A percentile compares a stretch with the other conserved stretches of the same genome.
phyloP scores from a whole-genome alignment of 2,888 invertebrate genomes.

The Platycnemis pennipes region DNA sequence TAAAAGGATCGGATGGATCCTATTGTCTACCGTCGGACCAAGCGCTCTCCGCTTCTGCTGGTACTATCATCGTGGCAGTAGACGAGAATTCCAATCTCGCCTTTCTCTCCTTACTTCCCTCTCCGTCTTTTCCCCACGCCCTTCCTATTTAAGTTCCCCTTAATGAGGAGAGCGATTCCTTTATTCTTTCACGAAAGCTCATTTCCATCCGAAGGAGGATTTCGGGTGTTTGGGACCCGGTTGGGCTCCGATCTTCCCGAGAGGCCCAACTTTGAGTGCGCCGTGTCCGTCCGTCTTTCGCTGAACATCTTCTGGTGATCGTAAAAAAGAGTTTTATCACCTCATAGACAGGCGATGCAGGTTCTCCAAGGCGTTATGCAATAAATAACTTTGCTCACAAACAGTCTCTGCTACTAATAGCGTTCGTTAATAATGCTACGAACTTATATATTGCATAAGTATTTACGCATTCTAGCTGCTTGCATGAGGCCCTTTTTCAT shows the following conservation, averaged over 20 bases:
- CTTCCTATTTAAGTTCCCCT: neutral
- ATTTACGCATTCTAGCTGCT: too few species aligned
- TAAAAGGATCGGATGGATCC: constrained; percentile 30
- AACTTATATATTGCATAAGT: neutral
- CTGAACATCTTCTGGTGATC: constrained; percentile 5
- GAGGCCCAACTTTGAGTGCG: neutral
- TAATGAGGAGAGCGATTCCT: constrained; percentile 35
- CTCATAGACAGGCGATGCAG: constrained; percentile 43
- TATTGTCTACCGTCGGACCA: constrained; percentile 20
- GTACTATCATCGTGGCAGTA: neutral
- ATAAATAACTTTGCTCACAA: constrained; percentile 53
- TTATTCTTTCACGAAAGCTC: neutral
- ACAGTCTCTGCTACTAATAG: constrained; percentile 18
- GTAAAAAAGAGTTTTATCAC: constrained; percentile 46
- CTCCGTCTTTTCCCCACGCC: neutral
- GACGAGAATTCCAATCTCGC: constrained; percentile 41
- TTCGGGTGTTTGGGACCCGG: neutral
- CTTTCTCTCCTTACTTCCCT: neutral
- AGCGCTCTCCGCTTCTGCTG: constrained; percentile 14
- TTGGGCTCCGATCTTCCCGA: neutral
- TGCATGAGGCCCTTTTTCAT: too few species aligned
- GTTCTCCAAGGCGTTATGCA: neutral
- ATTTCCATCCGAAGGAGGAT: neutral
- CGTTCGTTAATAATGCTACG: constrained; percentile 44
- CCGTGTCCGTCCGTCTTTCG: neutral